A percentile compares a stretch with the other conserved stretches of the same genome.
Conservation (phyloP, 2,113 vertebrate species). For the Callipepla squamata region DNA sequence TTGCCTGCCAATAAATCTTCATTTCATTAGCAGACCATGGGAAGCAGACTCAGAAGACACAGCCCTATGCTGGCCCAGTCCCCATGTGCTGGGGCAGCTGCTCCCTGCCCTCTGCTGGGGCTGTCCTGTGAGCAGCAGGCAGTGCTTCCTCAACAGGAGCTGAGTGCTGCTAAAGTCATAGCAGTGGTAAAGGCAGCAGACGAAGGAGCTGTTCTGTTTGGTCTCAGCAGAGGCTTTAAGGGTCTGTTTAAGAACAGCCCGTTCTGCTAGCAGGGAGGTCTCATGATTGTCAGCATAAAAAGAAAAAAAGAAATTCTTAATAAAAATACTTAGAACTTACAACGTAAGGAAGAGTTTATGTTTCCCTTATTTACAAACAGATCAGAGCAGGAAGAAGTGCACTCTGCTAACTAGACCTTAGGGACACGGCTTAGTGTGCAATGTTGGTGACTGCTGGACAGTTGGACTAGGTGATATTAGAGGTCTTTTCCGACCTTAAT, state of each 20-base stretch:
- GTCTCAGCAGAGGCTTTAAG: rapidly evolving
- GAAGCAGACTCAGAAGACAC: not conserved
- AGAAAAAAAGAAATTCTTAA: not conserved
- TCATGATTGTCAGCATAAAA: rapidly evolving
- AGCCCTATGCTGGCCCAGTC: not conserved
- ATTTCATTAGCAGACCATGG: rapidly evolving
- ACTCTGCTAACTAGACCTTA: rapidly evolving
- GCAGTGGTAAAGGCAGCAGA: rapidly evolving
- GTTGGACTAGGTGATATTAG: too few species aligned
- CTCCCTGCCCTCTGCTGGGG: too few species aligned
- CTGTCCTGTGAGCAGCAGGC: too few species aligned
- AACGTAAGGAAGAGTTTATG: rapidly evolving
- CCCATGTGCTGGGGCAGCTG: too few species aligned
- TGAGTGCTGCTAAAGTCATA: rapidly evolving
- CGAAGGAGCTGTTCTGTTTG: not conserved
- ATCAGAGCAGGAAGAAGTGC: rapidly evolving
- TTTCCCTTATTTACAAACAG: rapidly evolving
- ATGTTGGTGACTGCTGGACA: too few species aligned
- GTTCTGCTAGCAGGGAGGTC: not conserved
- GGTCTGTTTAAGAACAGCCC: not conserved
- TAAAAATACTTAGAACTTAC: not conserved
- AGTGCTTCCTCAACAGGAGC: too few species aligned
- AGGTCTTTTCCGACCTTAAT: too few species aligned
- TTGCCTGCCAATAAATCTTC: not conserved
- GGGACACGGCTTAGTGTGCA: too few species aligned